Evolutionary conservation across 1,140 invertebrate species (phyloP).

Genomic region (Bombyx mori): ASM3026992v2 NC_085122.1:5074001-5074500

Average conservation of each 20-base stretch:
- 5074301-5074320: constrained; percentile 24
- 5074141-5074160: constrained; percentile 32
- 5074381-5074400: no score
- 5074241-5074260: constrained; percentile 47
- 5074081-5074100: constrained; percentile 10
- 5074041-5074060: constrained; percentile 36
- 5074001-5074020: constrained; percentile 30
- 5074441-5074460: no score
- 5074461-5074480: no score
- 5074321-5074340: no score
- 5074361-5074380: no score
- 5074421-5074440: no score
- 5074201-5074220: constrained; percentile 38
- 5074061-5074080: constrained; percentile 31
- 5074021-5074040: constrained; percentile 40
- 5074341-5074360: no score
- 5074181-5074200: constrained; percentile 40
- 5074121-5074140: constrained; percentile 12
- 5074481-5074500: no score
- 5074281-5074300: constrained; percentile 27
- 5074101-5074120: constrained; percentile 10
- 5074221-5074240: constrained; percentile 32
- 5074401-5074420: no score
- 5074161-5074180: constrained; percentile 45
- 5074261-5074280: constrained; percentile 33